Conservation (phyloP, 2,797 vertebrate species). For the Ptychadena robeensis region DNA sequence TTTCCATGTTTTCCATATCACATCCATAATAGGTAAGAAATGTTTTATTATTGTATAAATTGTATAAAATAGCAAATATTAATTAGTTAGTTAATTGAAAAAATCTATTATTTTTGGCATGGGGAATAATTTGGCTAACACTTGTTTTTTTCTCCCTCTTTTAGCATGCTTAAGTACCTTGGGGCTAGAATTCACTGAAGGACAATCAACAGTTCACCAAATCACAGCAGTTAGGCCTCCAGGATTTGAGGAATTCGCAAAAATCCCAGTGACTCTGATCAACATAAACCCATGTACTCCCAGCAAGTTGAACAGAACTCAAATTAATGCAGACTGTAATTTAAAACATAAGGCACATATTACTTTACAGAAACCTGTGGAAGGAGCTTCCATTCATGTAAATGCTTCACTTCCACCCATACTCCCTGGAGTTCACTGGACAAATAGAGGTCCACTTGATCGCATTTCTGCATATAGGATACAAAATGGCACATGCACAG, state of each 20-base stretch:
- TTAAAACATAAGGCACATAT: not conserved
- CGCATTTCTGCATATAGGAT: not conserved
- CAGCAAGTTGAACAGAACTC: conserved; percentile 41
- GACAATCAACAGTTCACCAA: conserved; percentile 30
- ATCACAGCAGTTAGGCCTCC: not conserved
- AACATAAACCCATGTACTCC: not conserved
- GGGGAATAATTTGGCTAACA: not conserved
- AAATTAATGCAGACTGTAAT: not conserved
- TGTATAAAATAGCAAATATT: no score
- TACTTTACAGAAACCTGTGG: conserved; percentile 2
- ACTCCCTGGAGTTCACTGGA: conserved; percentile 33
- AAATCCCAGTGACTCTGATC: not conserved
- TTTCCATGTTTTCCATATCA: no score
- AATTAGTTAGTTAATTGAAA: no score
- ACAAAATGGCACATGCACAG: not conserved
- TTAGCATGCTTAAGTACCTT: conserved; percentile 49
- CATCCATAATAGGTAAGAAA: no score
- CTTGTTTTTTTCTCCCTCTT: not conserved
- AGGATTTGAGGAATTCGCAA: not conserved
- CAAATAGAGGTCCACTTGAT: not conserved
- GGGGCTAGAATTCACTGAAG: conserved; percentile 17
- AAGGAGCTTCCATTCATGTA: not conserved
- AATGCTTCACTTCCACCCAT: not conserved
- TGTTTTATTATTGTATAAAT: no score
- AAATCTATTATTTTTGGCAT: no score